phyloP scores from a whole-genome alignment of 2,888 invertebrate species.

The Oxytorus armatus region DNA sequence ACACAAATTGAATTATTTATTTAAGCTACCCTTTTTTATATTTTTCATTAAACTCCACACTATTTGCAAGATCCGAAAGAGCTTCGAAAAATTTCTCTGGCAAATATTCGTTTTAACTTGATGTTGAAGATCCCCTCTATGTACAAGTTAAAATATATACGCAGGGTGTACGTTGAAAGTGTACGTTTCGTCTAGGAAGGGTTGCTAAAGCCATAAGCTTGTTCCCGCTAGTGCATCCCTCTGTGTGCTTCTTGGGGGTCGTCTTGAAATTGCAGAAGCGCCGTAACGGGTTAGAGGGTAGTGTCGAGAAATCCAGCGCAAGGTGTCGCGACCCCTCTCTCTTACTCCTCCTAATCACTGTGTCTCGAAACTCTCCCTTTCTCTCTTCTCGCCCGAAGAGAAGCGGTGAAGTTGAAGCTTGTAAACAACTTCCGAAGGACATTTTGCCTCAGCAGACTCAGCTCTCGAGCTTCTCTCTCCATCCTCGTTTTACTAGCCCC shows the following conservation, averaged over 20 bases:
- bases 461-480: slow-evolving; percentile 25
- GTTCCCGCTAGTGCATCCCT: slow-evolving; percentile 26
- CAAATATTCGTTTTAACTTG: not conserved
- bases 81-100: not conserved
- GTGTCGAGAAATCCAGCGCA: slow-evolving; percentile 39
- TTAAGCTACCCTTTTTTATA: not conserved
- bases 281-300: slow-evolving; percentile 28
- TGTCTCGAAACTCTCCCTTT: slow-evolving; percentile 17
- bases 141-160: slow-evolving; percentile 25
- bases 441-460: slow-evolving; percentile 47
- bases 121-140: not conserved
- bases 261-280: slow-evolving; percentile 52
- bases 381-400: slow-evolving; percentile 14
- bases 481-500: slow-evolving; percentile 43
- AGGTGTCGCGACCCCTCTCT: slow-evolving; percentile 52
- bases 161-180: slow-evolving; percentile 28
- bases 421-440: slow-evolving; percentile 65
- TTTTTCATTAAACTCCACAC: too few relatives aligned
- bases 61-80: too few relatives aligned
- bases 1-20: too few relatives aligned
- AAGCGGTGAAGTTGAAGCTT: slow-evolving; percentile 60
- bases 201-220: slow-evolving; percentile 21
- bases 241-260: slow-evolving; percentile 24
- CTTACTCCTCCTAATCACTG: slow-evolving; percentile 49
- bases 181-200: slow-evolving; percentile 35